A percentile compares a stretch with the other conserved stretches of the same genome.
These are phyloP conservation scores for Protodeltote pygarga DNA, from an alignment of 2,888 invertebrate genomes.

Conservation along the genomic window DNA sequence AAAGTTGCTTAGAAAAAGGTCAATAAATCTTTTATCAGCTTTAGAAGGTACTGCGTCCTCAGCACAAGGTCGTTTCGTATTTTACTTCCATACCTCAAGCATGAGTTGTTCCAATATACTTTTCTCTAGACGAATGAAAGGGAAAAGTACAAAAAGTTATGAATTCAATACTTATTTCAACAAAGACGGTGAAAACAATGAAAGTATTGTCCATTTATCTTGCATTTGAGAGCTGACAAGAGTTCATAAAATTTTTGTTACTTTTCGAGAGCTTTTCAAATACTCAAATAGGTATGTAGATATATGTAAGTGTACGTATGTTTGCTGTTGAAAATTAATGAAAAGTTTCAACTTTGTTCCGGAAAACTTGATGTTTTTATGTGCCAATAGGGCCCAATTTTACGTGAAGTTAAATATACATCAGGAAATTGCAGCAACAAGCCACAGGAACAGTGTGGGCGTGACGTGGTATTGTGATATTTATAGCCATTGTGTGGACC, in stretches of 20 bases:
- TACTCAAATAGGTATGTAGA: neutral
- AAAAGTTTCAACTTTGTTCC: slow-evolving; percentile 33
- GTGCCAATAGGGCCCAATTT: slow-evolving; percentile 32
- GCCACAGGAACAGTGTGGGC: slow-evolving; percentile 44
- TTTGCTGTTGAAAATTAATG: slow-evolving; percentile 13
- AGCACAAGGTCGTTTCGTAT: slow-evolving; percentile 22
- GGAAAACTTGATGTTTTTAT: slow-evolving; percentile 34
- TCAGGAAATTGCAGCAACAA: slow-evolving; percentile 50
- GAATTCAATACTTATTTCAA: slow-evolving; percentile 33
- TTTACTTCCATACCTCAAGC: slow-evolving; percentile 45
- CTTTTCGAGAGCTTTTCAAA: neutral
- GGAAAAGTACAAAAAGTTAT: slow-evolving; percentile 28
- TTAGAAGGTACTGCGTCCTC: slow-evolving; percentile 18
- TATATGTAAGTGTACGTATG: slow-evolving; percentile 1
- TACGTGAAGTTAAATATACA: slow-evolving; percentile 35
- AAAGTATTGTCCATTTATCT: slow-evolving; percentile 34
- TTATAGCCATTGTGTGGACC: slow-evolving; percentile 48
- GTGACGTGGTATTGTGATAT: slow-evolving; percentile 51
- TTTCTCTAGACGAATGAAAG: slow-evolving; percentile 39
- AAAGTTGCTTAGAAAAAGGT: slow-evolving; percentile 18
- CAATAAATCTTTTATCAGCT: slow-evolving; percentile 27
- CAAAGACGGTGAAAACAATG: slow-evolving; percentile 23
- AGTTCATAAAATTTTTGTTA: neutral
- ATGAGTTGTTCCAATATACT: slow-evolving; percentile 44
- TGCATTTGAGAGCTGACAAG: slow-evolving; percentile 10